phyloP scores from a whole-genome alignment of 1,140 invertebrate species.

The Penaeus indicus region DNA sequence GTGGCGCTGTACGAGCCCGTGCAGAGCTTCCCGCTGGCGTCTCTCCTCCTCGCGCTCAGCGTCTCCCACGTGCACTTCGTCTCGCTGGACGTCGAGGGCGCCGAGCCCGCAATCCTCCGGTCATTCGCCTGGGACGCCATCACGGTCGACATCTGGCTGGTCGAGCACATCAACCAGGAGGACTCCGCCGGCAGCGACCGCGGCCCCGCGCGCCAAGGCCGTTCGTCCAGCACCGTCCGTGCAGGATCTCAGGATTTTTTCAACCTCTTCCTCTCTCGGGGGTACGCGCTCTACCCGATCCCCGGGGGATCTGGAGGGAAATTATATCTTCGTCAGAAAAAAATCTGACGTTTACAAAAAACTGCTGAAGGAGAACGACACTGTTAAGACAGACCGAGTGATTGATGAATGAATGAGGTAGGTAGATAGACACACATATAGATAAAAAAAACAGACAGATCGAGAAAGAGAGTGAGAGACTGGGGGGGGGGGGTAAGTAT shows the following conservation, averaged over 20 bases:
- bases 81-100: constrained; percentile 54
- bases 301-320: not conserved
- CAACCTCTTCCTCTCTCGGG: not conserved
- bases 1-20: constrained; percentile 39
- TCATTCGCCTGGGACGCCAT: constrained; percentile 12
- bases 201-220: not conserved
- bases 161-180: not conserved
- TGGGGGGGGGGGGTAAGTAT: too few relatives aligned
- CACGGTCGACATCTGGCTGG: constrained; percentile 41
- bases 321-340: constrained; percentile 8
- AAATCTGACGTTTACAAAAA: not conserved
- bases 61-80: constrained; percentile 42
- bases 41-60: constrained; percentile 40
- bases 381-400: too few relatives aligned
- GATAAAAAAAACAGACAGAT: too few relatives aligned
- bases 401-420: too few relatives aligned
- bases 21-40: constrained; percentile 49
- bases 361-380: not conserved
- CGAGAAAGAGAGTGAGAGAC: too few relatives aligned
- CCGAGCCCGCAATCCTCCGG: not conserved
- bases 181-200: not conserved
- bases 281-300: not conserved
- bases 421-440: too few relatives aligned
- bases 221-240: not conserved
- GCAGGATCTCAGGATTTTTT: not conserved